Percentiles rank a stretch among this genome's conserved stretches.
Conservation (phyloP, 2,797 vertebrate genomes). For the Sebastes iracundus region DNA sequence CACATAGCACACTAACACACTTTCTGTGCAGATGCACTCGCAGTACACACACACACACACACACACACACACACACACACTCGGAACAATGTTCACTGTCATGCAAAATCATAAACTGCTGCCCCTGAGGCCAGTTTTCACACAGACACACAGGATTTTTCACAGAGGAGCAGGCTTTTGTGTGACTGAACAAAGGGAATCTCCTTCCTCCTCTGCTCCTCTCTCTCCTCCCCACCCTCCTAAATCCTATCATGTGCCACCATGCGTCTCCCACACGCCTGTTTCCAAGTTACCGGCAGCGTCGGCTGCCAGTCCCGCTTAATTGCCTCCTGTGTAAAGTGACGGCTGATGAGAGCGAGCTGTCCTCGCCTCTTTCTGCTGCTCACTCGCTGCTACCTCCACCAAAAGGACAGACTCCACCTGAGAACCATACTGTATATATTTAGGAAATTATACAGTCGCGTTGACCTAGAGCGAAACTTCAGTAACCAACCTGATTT, state of each 20-base stretch:
- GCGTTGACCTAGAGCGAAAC: slow-evolving; percentile 48
- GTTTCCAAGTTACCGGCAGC: slow-evolving; percentile 82
- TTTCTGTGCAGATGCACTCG: not conserved
- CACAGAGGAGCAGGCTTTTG: slow-evolving; percentile 54
- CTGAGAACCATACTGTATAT: slow-evolving; percentile 26
- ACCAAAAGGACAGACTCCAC: slow-evolving; percentile 34
- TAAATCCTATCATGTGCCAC: slow-evolving; percentile 70
- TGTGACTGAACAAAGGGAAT: slow-evolving; percentile 77
- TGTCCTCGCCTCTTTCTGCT: slow-evolving; percentile 47
- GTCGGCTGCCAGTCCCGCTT: slow-evolving; percentile 72
- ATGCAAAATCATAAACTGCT: slow-evolving; percentile 52
- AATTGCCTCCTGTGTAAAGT: slow-evolving; percentile 76
- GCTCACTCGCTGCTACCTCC: slow-evolving; percentile 25
- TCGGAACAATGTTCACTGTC: slow-evolving; percentile 32
- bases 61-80: slow-evolving; percentile 7
- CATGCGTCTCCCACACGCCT: slow-evolving; percentile 72
- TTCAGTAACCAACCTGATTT: slow-evolving; percentile 33
- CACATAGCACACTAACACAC: slow-evolving; percentile 14
- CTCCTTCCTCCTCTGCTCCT: slow-evolving; percentile 59
- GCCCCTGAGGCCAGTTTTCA: slow-evolving; percentile 54
- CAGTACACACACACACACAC: not conserved
- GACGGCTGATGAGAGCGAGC: slow-evolving; percentile 55
- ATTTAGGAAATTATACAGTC: slow-evolving; percentile 41
- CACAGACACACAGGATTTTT: slow-evolving; percentile 45
- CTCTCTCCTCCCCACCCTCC: not conserved